A percentile compares a stretch with the other conserved stretches of the same genome.
Conservation (phyloP, 2,113 vertebrate genomes). For the Oryzias javanicus region DNA sequence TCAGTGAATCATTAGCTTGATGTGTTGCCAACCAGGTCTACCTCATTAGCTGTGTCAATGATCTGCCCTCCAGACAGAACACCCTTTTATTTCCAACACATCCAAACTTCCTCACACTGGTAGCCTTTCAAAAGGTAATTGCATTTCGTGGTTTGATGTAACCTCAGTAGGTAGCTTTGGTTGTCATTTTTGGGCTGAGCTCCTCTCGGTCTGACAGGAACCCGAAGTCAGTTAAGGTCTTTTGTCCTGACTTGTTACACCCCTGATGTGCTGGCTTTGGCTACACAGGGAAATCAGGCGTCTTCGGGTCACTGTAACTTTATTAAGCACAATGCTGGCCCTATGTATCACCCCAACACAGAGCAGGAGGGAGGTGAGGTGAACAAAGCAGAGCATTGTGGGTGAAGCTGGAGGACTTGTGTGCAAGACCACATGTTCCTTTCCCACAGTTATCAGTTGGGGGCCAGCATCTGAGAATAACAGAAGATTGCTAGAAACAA, state of each 20-base stretch:
- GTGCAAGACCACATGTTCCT: constrained; percentile 68
- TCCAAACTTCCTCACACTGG: constrained; percentile 36
- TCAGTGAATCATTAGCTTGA: constrained; percentile 54
- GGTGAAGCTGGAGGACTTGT: constrained; percentile 45
- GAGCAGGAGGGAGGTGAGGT: constrained; percentile 51
- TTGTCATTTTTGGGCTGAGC: constrained; percentile 11
- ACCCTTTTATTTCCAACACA: constrained; percentile 47
- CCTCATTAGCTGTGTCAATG: constrained; percentile 56
- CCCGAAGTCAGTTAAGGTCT: constrained; percentile 35
- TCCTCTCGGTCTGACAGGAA: constrained; percentile 24
- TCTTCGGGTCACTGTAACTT: constrained; percentile 70
- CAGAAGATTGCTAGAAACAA: constrained; percentile 54
- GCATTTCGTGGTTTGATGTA: constrained; percentile 41
- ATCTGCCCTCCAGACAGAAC: constrained; percentile 57
- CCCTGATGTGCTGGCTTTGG: constrained; percentile 39
- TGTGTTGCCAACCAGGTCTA: constrained; percentile 51
- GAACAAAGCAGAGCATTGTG: constrained; percentile 73
- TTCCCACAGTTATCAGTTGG: constrained; percentile 76
- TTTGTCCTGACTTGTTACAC: constrained; percentile 51
- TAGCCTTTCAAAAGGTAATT: constrained; percentile 45
- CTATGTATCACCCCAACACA: constrained; percentile 59
- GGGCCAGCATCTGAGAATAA: constrained; percentile 62
- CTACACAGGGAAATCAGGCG: constrained; percentile 59
- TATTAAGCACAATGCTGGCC: constrained; percentile 75
- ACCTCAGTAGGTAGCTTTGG: constrained; percentile 34